Evolutionary conservation across 2,113 vertebrate genomes (phyloP), one percentile per base, ranked within the genome.

Genomic region (Synchiropus splendidus): DNA sequence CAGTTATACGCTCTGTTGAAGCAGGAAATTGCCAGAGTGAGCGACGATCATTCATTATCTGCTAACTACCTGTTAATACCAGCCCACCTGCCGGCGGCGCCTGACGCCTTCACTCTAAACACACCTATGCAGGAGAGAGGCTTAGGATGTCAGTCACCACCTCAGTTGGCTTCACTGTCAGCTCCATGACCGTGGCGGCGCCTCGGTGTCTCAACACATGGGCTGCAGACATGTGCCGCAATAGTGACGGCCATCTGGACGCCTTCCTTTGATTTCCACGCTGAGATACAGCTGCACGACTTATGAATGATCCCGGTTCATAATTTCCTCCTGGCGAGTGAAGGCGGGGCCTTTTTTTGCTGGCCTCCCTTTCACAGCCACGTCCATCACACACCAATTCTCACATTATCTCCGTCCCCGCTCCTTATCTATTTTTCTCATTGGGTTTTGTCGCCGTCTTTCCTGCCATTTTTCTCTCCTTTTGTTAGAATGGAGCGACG

Each of bases 1-100:
- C 93, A n/a, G 95, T 99, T 88, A 99, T 91, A 77, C 94, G 93
- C 90, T 99, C 95, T 99, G 89, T 83, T 89, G 90, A 86, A 91
- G 86, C 86, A 92, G 79, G 81, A 94, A 90, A 94, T 90, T 83
- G 82, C 71, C 79, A 88, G 67, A 86, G 83, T 94, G 80, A 92
- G 82, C 85, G 72, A 78, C 78, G 84, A 83, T 87, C 83, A 60
- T 67, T 85, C 80, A 81, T 87, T 89, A 86, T 72, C 40, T 64
- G 54, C 63, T 77, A 81, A 80, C 80, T 76, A 79, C 68, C 66
- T 83, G 74, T 78, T 79, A 80, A 73, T 84, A 51, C 73, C 73
- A 75, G 78, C 81, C 59, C 79, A 75, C 70, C 72, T 83, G 78
- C 70, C 64, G 68, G 78, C 54, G 72, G 52, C 37, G 31, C 81